Base-by-base conservation (phyloP, 1,140 invertebrate species). In the Cherax destructor region DNA sequence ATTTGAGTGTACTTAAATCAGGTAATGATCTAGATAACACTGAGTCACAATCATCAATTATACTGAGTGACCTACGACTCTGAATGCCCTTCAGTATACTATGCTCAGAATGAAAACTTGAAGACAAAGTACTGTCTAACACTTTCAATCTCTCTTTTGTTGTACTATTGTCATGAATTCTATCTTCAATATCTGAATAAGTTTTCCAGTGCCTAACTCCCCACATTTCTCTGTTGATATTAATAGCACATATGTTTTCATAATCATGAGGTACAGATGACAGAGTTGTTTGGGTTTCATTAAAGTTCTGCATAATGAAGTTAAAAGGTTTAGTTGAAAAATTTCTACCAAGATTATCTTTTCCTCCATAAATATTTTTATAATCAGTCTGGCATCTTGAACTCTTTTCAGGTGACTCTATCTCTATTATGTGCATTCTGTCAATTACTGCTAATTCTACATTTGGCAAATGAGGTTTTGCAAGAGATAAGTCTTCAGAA, bases 191-290 rank as follows among this genome's bases (percentile, higher is more conserved):
- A 92, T 96, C 96, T 13, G 95, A 96, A 92, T 94, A 94, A 21
- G 93, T 93, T 93, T 95, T 95, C 96, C 96, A 96, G 49, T 96
- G 96, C n/a, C 96, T 94, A 74, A 96, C 95, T 4, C 96, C 96
- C 95, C 96, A 96, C n/a, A 95, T 95, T 93, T 96, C 96, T 91
- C 96, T 94, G 4, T 96, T 96, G 47, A 96, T 95, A 92, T 96
- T 96, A 3, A 96, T 94, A 9, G 96, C 95, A 93, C 96, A 96
- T 83, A 96, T 95, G 94, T 96, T 96, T 94, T 96, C 96, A 93
- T 96, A 96, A 93, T 96, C 96, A 93, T 96, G 96, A 59, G 96
- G 85, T 9, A 86, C 72, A 49, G 88, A 90, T 50, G 83, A 92
- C 30, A 84, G 87, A 24, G 85, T 88, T 69, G 88, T 86, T 10